phyloP scores from a whole-genome alignment of 2,888 invertebrate species.

The Gymnoscelis rufifasciata region DNA sequence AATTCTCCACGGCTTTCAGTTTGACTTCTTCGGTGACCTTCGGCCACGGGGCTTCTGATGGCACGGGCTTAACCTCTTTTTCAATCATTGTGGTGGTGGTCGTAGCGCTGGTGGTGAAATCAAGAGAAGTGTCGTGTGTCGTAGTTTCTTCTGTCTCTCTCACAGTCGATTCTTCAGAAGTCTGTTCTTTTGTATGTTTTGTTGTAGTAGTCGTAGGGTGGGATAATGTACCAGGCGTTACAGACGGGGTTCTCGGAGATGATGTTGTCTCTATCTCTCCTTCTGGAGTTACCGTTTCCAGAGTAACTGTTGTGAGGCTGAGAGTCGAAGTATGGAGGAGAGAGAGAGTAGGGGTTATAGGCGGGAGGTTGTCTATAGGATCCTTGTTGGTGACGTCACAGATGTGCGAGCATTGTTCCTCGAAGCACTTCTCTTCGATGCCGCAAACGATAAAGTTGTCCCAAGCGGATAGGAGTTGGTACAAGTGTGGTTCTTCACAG shows the following conservation, averaged over 20 bases:
- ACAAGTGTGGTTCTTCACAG: slow-evolving; percentile 60
- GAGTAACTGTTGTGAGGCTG: background rate
- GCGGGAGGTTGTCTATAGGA: background rate
- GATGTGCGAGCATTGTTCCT: slow-evolving; percentile 43
- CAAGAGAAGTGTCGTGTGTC: no score
- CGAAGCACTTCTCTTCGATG: slow-evolving; percentile 48
- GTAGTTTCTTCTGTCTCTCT: no score
- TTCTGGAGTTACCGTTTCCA: slow-evolving; percentile 7
- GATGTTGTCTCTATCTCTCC: background rate
- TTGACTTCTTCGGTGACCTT: no score
- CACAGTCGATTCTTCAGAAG: background rate
- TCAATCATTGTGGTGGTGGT: no score
- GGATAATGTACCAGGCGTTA: background rate
- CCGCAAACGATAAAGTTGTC: slow-evolving; percentile 55
- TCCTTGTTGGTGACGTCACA: slow-evolving; percentile 58
- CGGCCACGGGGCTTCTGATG: no score
- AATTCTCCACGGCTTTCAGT: no score
- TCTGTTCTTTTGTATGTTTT: no score
- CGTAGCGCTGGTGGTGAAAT: no score
- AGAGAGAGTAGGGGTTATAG: background rate
- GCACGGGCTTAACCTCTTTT: no score
- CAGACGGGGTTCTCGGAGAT: background rate
- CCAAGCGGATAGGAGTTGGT: slow-evolving; percentile 56
- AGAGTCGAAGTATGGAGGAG: background rate
- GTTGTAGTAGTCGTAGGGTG: background rate